Evolutionary conservation across 2,113 vertebrate species (phyloP).

Genomic region (Cranoglanis bouderius): DNA sequence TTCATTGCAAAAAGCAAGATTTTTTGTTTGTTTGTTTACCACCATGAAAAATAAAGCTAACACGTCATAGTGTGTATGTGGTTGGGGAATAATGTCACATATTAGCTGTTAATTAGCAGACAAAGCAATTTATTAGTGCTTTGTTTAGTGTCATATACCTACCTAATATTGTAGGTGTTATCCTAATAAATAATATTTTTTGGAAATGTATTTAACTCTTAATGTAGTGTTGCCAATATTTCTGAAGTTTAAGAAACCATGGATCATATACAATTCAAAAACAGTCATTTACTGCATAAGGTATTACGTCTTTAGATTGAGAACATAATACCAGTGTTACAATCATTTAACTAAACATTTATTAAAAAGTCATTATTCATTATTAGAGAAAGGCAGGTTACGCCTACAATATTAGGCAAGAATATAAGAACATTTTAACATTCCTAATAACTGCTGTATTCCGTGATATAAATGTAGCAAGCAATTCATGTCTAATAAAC

Average conservation of each 20-base stretch:
- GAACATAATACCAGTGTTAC: neutral
- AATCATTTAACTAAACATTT: neutral
- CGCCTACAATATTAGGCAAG: neutral
- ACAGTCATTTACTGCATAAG: neutral
- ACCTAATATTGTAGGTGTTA: neutral
- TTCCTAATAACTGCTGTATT: neutral
- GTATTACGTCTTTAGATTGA: neutral
- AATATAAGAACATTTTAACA: neutral
- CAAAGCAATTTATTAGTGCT: neutral
- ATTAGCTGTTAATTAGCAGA: neutral
- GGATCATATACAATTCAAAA: neutral
- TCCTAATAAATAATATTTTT: neutral
- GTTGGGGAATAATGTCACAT: neutral
- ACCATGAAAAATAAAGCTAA: neutral
- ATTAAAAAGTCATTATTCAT: neutral
- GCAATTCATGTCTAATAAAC: neutral
- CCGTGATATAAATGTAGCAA: neutral
- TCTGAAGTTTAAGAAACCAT: neutral
- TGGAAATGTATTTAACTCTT: neutral
- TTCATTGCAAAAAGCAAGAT: neutral
- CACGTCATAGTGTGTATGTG: too few relatives aligned
- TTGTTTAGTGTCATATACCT: neutral
- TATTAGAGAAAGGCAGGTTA: neutral
- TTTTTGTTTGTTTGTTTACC: too few relatives aligned
- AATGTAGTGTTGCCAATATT: neutral